These are phyloP conservation scores for Paramormyrops hopkinsi DNA, from an alignment of 2,797 vertebrate species.

Conservation along the genomic window DNA sequence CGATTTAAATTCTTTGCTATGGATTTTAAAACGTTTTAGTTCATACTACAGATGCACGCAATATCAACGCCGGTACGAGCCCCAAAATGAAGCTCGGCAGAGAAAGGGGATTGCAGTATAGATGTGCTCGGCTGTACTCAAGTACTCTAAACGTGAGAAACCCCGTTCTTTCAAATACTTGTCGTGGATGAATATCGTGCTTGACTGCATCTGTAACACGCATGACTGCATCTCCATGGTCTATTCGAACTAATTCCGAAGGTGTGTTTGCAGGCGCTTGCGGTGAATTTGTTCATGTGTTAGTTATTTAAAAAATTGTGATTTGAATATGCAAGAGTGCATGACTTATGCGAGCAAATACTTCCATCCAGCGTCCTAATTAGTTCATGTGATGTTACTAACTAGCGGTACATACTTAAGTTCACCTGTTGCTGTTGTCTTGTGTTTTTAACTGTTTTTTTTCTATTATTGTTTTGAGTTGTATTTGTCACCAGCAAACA, in stretches of 20 bases:
- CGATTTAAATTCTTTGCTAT: neutral
- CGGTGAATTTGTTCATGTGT: neutral
- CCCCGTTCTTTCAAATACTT: neutral
- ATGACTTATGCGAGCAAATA: neutral
- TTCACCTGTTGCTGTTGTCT: neutral
- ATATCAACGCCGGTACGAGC: neutral
- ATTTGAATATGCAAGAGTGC: neutral
- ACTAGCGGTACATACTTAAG: neutral
- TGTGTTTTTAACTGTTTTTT: neutral
- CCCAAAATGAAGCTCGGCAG: neutral
- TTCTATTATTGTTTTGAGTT: neutral
- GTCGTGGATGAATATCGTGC: neutral
- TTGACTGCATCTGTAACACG: neutral
- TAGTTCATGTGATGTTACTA: neutral
- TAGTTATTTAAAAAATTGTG: neutral
- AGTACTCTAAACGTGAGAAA: neutral
- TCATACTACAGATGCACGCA: neutral
- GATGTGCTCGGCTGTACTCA: neutral
- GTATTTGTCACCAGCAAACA: neutral
- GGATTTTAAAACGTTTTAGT: neutral
- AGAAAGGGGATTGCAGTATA: neutral
- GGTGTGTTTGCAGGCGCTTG: neutral
- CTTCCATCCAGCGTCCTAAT: neutral
- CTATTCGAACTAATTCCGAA: neutral
- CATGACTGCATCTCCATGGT: neutral